Evolutionary conservation across 2,113 vertebrate species (phyloP), one percentile per base, ranked within the genome.

Genomic region (Thalassoma bifasciatum): DNA sequence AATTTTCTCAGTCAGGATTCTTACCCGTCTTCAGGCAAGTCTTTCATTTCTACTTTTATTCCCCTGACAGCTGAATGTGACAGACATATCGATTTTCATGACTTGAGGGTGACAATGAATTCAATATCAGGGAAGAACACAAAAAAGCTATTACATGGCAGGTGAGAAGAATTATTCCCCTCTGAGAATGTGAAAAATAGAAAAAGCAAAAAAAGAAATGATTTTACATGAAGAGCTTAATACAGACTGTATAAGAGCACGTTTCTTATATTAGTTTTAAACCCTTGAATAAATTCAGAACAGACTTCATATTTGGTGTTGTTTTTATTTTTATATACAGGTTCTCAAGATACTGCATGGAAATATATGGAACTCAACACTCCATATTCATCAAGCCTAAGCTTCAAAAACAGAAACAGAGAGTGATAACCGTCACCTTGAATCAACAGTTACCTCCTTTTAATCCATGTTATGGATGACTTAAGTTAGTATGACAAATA

Each of bases 261-360:
- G 19, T 46, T 17, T 46, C 2, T 17, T 46, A 14, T 42, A 13
- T 13, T 46, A 17, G 8, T 8, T 19, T 19, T 42, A 4, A 42
- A 42, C 13, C 16, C 6, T 46, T 19, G 17, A 19, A 46, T 21
- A 21, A 49, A 49, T 10, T 8, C 19, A n/a, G 8, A 21, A 49
- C 13, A 0, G 19, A 21, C 19, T 52, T 34, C n/a, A 44, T 8
- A 67, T 23, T 40, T 37, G 36, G 65, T 64, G 23, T 56, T 60
- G 38, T 72, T 16, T 7, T 30, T 6, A 19, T 46, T 71, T 80
- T 79, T 81, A 85, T 76, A 42, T 51, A 72, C 64, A 81, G 2
- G 52, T 58, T 56, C 70, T 78, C 5, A 77, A 0, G n/a, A 62
- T 38, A 52, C 52, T 50, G 42, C 65, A 80, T 78, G 50, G 52